These are phyloP conservation scores for Eupithecia insigniata DNA, from an alignment of 2,888 invertebrate species.

Conservation along the genomic window DNA sequence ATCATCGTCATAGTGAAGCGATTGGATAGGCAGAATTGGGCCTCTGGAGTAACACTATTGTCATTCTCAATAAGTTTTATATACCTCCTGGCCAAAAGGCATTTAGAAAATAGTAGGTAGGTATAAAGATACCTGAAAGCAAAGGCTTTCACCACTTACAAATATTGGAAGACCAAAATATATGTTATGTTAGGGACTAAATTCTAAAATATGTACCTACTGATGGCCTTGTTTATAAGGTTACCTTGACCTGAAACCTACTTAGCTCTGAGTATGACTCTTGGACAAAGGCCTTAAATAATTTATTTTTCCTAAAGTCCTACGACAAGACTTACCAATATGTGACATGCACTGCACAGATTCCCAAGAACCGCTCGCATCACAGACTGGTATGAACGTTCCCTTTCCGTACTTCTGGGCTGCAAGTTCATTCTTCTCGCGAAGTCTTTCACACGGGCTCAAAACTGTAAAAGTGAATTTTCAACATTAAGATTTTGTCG, in stretches of 20 bases:
- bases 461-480: slow-evolving; percentile 78
- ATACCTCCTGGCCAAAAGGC: background rate
- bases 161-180: background rate
- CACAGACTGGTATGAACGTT: slow-evolving; percentile 91
- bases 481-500: background rate
- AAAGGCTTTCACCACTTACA: background rate
- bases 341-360: slow-evolving; percentile 90
- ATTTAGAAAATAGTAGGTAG: background rate
- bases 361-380: slow-evolving; percentile 90
- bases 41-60: background rate
- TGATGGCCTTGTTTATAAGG: too few species aligned
- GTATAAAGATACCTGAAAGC: background rate
- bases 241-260: too few species aligned
- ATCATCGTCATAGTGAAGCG: background rate
- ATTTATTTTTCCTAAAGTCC: background rate
- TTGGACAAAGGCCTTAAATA: background rate
- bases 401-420: slow-evolving; percentile 89
- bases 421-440: slow-evolving; percentile 90
- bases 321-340: slow-evolving; percentile 64
- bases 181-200: too few species aligned
- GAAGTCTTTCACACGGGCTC: slow-evolving; percentile 91
- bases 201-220: too few species aligned
- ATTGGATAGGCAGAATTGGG: background rate
- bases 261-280: background rate
- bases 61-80: too few species aligned